Base-by-base conservation (phyloP, 1,140 invertebrate species). In the Aricia agestis region DNA sequence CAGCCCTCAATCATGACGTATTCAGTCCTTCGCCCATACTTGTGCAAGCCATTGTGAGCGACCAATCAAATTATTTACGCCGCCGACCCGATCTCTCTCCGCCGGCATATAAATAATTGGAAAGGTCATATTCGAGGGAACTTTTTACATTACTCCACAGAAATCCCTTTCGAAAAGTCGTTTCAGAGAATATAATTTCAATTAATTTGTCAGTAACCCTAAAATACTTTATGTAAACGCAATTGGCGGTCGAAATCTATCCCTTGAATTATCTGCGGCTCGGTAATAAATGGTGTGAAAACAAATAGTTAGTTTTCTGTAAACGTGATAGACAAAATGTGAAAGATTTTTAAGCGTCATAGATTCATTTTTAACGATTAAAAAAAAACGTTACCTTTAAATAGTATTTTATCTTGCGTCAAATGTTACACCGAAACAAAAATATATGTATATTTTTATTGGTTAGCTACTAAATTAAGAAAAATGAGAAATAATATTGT, bases 1-100 rank as follows among this genome's bases (percentile, higher is more conserved):
- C 71, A 68, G 65, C 68, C 69, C 73, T 80, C 81, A 81, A 81
- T 83, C 81, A 79, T 74, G 67, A 66, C 67, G 75, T 71, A 82
- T 82, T 81, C 81, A 80, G 75, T 78, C 74, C 70, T 61, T 74
- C 71, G 66, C 67, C 68, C 45, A 66, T 69, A 66, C 58, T 59
- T 42, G 67, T 67, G 63, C 71, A 19, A 61, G 69, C 61, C 57
- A 73, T 75, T 73, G 74, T 71, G 65, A 63, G 59, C 59, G 71
- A 61, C 72, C 65, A 72, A 73, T 75, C 71, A 73, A 68, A 69
- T 71, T 69, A 75, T 68, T 67, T 67, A 75, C 68, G 63, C 66
- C 71, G 45, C 67, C 71, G 45, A 52, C 45, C 45, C 13, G 45
- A 52, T 52, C 45, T 11, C 17, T 63, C 18, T 18, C 10, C 18